These are phyloP conservation scores for Leptarthrus brevirostris DNA, from an alignment of 2,888 invertebrate species.

Conservation along the genomic window DNA sequence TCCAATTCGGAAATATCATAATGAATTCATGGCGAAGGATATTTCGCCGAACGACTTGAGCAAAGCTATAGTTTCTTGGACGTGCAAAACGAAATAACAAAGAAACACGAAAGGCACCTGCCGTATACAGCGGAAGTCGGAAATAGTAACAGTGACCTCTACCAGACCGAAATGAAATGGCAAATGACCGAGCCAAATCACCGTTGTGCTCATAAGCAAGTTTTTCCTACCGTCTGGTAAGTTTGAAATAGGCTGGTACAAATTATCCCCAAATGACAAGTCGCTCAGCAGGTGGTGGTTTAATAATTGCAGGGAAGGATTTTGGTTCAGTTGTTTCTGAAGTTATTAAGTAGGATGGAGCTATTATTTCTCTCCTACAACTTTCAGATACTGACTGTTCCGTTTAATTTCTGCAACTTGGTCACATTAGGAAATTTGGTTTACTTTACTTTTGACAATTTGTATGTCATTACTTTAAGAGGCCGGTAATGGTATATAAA, in stretches of 20 bases:
- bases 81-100: constrained; percentile 6
- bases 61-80: not conserved
- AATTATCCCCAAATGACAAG: constrained; percentile 31
- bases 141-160: constrained; percentile 46
- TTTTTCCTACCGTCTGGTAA: not conserved
- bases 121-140: constrained; percentile 39
- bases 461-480: too few species aligned
- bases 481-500: too few species aligned
- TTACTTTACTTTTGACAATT: too few species aligned
- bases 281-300: constrained; percentile 31
- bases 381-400: too few species aligned
- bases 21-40: constrained; percentile 28
- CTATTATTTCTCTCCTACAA: constrained; percentile 24
- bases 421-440: too few species aligned
- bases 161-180: constrained; percentile 11
- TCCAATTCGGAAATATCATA: constrained; percentile 26
- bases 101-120: constrained; percentile 21
- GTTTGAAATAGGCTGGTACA: not conserved
- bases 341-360: constrained; percentile 6
- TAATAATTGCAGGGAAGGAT: constrained; percentile 3
- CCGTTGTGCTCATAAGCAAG: not conserved
- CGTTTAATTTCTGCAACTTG: too few species aligned
- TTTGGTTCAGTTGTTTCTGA: constrained; percentile 17
- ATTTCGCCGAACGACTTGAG: not conserved
- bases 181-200: constrained; percentile 30